Conservation (phyloP, 1,140 invertebrate species). For the Sarcophaga bullata region DNA sequence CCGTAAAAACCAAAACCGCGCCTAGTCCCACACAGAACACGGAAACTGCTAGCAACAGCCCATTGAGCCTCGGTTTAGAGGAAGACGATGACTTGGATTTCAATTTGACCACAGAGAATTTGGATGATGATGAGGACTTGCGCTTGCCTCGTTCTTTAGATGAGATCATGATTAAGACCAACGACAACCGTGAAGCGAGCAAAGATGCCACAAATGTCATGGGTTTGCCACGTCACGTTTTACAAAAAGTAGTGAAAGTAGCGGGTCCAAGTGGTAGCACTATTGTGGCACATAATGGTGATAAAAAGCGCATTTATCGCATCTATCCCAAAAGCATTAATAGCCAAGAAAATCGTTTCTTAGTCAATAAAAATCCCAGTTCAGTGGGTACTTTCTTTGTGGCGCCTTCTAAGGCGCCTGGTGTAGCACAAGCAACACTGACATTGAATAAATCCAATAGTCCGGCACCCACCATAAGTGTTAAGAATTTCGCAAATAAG, state of each 20-base stretch:
- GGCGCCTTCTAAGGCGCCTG: not conserved
- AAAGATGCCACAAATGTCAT: not conserved
- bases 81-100: not conserved
- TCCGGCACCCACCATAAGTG: not conserved
- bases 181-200: not conserved
- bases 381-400: conserved; percentile 13
- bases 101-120: not conserved
- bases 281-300: not conserved
- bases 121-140: not conserved
- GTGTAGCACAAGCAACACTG: not conserved
- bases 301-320: conserved; percentile 23
- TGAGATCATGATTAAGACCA: not conserved
- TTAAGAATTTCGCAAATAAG: not conserved
- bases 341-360: not conserved
- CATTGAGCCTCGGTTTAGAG: not conserved
- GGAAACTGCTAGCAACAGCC: too few relatives aligned
- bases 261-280: not conserved
- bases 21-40: too few relatives aligned
- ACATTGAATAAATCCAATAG: not conserved
- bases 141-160: not conserved
- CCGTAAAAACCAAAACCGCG: not conserved
- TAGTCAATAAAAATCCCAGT: not conserved
- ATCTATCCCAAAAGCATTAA: conserved; percentile 19
- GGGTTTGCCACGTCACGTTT: conserved; percentile 8
- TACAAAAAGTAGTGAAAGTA: conserved; percentile 33